These are phyloP conservation scores for Trimorus sp. DNA, from an alignment of 2,888 invertebrate genomes.

Conservation along the genomic window DNA sequence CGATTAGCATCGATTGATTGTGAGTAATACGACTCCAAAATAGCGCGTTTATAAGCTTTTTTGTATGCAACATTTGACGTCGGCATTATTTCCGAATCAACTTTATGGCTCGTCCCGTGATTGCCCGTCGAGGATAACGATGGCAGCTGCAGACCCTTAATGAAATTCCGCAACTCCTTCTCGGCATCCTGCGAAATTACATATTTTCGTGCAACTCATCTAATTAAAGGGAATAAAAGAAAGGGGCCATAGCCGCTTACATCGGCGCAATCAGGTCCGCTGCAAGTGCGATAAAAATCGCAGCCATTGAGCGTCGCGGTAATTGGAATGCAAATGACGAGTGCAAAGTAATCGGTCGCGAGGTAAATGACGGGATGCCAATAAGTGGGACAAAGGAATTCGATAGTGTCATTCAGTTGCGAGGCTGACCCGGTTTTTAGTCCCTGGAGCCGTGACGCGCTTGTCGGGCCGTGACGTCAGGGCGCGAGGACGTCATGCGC, in stretches of 20 bases:
- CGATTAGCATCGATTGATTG: slow-evolving; percentile 85
- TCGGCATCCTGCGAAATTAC: slow-evolving; percentile 76
- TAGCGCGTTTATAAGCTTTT: slow-evolving; percentile 83
- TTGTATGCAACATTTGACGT: slow-evolving; percentile 77
- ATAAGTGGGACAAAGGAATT: slow-evolving; percentile 60
- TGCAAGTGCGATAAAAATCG: too few species aligned
- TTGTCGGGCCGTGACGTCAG: slow-evolving; percentile 73
- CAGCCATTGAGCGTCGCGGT: background rate
- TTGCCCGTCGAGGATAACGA: slow-evolving; percentile 57
- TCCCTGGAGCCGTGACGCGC: slow-evolving; percentile 71
- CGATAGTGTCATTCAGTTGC: slow-evolving; percentile 67
- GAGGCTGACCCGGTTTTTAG: slow-evolving; percentile 73
- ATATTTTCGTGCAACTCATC: background rate
- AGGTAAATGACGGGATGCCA: slow-evolving; percentile 39
- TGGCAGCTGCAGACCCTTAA: slow-evolving; percentile 75
- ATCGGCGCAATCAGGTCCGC: background rate
- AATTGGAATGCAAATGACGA: slow-evolving; percentile 35
- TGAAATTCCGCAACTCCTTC: slow-evolving; percentile 75
- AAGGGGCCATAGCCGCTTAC: background rate
- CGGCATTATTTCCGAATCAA: slow-evolving; percentile 43
- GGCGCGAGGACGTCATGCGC: slow-evolving; percentile 73
- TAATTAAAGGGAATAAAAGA: too few species aligned
- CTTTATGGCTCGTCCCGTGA: slow-evolving; percentile 20
- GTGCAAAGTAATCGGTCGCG: slow-evolving; percentile 25
- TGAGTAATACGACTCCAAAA: slow-evolving; percentile 84